These are phyloP conservation scores for Proctacanthus coquilletti DNA, from an alignment of 1,140 invertebrate species.

Conservation along the genomic window DNA sequence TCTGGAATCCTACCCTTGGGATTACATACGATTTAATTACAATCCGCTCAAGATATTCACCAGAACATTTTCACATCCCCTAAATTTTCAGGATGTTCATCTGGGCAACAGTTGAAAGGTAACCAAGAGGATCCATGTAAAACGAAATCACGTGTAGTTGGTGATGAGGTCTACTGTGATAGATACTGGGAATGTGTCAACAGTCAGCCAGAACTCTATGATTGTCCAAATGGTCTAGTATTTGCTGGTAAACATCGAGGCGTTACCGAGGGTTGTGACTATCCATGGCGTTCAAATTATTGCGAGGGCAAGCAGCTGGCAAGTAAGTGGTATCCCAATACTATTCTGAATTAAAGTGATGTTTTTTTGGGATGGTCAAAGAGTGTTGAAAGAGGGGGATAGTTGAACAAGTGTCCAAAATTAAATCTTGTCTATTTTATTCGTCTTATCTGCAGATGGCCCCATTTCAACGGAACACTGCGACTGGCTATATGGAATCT, in stretches of 20 bases:
- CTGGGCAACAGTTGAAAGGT: slow-evolving; percentile 29
- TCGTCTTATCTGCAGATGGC: slow-evolving; percentile 39
- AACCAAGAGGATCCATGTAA: slow-evolving; percentile 60
- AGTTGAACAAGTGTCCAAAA: too few species aligned
- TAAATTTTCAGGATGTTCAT: too few species aligned
- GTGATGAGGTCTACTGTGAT: slow-evolving; percentile 68
- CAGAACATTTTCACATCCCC: too few species aligned
- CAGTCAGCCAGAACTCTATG: slow-evolving; percentile 58
- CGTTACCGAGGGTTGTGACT: slow-evolving; percentile 75
- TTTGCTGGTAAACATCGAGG: slow-evolving; percentile 76
- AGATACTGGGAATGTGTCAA: slow-evolving; percentile 73
- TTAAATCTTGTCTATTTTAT: background rate
- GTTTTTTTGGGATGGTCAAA: slow-evolving; percentile 2
- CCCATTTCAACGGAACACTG: slow-evolving; percentile 75
- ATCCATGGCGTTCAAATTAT: slow-evolving; percentile 76
- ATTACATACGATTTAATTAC: too few species aligned
- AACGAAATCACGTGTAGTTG: slow-evolving; percentile 52
- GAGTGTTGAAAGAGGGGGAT: background rate
- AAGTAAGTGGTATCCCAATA: slow-evolving; percentile 33
- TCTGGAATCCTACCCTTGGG: too few species aligned
- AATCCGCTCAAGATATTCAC: too few species aligned
- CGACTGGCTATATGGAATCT: slow-evolving; percentile 85
- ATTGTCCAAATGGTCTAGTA: slow-evolving; percentile 80
- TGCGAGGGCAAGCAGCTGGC: slow-evolving; percentile 62
- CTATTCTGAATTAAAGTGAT: background rate